Evolutionary conservation across 1,140 invertebrate genomes (phyloP), one percentile per base, ranked within the genome.

Genomic region (Brachionus manjavacas): DNA sequence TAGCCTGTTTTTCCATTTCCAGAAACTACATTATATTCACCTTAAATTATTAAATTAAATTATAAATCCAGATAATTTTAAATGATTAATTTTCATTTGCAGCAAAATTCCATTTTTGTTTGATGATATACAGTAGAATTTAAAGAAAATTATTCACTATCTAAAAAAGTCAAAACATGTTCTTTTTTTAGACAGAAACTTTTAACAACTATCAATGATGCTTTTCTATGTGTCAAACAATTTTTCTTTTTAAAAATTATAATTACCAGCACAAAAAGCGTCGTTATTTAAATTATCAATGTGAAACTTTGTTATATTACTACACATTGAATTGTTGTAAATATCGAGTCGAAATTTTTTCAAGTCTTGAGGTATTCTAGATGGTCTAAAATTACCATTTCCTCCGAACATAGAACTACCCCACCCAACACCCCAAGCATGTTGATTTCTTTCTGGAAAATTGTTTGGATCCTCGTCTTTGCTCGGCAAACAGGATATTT

Each of bases 281-380:
- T 76, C 39, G 3, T 76, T 72, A 39, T 72, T 72, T 20, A 72
- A 72, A 9, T 72, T 46, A 3, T 76, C 72, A 8, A 76, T 23
- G n/a, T 23, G 6, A 23, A 25, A 3, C 39, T 76, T 76, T 20
- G 43, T 23, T 23, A 76, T 76, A 25, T 20, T 20, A 46, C 20
- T 28, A 46, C 72, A 76, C 72, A 76, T 76, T 46, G 72, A 76
- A 46, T 46, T 76, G 23, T 76, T 76, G 25, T 46, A 76, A 46
- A 72, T 72, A 35, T 41, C n/a, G 0, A 72, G 4, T 39, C 31
- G 28, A 72, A 16, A 72, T 20, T 39, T 35, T 72, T 72, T 72
- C 31, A 72, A 39, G 11, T n/a, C 12, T 41, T 39, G 28, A 6
- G n/a, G 14, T n/a, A 7, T 8, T n/a, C n/a, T 39, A 72, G 11